phyloP scores from a whole-genome alignment of 2,797 vertebrate genomes.

The Sarcophilus harrisii region DNA sequence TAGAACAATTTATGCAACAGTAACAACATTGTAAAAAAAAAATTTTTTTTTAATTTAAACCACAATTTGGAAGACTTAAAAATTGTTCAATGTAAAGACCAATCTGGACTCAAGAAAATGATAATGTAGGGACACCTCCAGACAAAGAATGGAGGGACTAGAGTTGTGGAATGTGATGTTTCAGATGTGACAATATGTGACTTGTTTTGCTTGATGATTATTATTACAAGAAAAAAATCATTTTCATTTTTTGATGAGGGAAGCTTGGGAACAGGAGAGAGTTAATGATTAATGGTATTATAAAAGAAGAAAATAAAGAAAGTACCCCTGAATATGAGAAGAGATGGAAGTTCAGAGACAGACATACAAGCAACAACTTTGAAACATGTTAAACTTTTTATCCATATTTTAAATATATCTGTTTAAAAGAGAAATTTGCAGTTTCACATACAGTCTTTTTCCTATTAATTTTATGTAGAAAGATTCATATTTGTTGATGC shows the following conservation, averaged over 20 bases:
- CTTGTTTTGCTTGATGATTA: neutral
- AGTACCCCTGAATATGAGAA: neutral
- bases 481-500: neutral
- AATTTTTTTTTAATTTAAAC: neutral
- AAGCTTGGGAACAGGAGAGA: neutral
- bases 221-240: neutral
- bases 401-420: neutral
- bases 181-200: neutral
- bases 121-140: neutral
- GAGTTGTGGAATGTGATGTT: neutral
- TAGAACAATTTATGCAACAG: neutral
- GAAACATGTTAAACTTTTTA: neutral
- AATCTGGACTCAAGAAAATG: neutral
- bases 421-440: neutral
- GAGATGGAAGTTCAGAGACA: neutral
- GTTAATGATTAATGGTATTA: neutral
- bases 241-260: neutral
- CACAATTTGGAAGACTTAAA: neutral
- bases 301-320: no score
- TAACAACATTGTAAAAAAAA: neutral
- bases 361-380: neutral
- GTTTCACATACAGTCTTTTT: neutral
- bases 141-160: neutral
- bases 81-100: neutral
- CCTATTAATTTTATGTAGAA: neutral